phyloP scores from a whole-genome alignment of 1,140 invertebrate genomes.

The Agrypnia vestita region DNA sequence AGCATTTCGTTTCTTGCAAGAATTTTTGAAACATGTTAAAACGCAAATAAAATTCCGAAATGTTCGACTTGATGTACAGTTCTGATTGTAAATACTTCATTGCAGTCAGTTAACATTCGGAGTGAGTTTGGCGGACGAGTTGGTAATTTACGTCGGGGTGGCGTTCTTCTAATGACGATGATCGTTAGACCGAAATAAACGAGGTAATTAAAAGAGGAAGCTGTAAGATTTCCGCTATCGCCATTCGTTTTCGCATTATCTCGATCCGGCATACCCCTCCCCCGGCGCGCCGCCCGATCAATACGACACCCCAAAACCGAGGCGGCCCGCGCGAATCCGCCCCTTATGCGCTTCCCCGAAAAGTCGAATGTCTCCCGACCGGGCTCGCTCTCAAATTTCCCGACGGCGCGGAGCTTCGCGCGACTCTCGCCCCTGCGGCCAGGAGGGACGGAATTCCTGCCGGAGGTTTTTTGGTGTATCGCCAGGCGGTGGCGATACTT shows the following conservation, averaged over 20 bases:
- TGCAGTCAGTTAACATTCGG: neutral
- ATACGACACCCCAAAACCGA: conserved; percentile 57
- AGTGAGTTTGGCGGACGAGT: conserved; percentile 19
- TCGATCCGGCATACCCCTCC: conserved; percentile 53
- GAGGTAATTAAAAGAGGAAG: conserved; percentile 45
- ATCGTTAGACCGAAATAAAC: conserved; percentile 43
- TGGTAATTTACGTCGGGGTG: conserved; percentile 16
- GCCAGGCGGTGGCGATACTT: conserved; percentile 1
- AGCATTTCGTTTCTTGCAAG: no score
- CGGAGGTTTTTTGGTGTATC: conserved; percentile 7
- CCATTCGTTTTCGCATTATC: conserved; percentile 61
- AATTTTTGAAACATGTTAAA: no score
- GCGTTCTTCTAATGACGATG: conserved; percentile 42
- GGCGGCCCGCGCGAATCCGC: conserved; percentile 39
- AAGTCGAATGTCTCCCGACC: conserved; percentile 35
- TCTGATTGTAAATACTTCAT: neutral
- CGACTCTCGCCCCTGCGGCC: conserved; percentile 25
- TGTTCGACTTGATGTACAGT: neutral
- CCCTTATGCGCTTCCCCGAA: conserved; percentile 34
- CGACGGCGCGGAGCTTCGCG: conserved; percentile 4
- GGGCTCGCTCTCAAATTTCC: conserved; percentile 26
- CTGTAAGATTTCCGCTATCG: conserved; percentile 45
- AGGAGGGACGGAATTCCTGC: neutral
- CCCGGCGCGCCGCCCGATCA: conserved; percentile 55
- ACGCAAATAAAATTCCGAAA: no score